phyloP scores from a whole-genome alignment of 30 jellyfish, hydroid and myxozoan species.

The Haliclystus octoradiatus region DNA sequence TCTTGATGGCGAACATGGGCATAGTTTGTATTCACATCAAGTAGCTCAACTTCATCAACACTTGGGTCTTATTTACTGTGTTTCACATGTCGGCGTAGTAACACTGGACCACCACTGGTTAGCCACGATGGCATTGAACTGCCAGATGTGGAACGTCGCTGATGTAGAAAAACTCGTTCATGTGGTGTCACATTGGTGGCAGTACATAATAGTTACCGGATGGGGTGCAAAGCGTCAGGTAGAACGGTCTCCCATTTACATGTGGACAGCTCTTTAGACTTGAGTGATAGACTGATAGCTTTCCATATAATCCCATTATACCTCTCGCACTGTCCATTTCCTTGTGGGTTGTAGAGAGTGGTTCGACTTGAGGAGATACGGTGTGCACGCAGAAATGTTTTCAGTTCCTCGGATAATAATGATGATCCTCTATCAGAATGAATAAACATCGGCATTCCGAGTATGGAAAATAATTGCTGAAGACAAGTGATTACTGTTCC shows the following conservation, averaged over 20 bases:
- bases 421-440: slow-evolving; percentile 23
- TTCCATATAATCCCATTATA: slow-evolving; percentile 46
- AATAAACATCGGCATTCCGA: slow-evolving; percentile 20
- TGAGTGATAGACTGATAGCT: slow-evolving; percentile 31
- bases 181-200: slow-evolving; percentile 70
- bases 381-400: slow-evolving; percentile 6
- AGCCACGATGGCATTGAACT: slow-evolving; percentile 33
- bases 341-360: slow-evolving; percentile 8
- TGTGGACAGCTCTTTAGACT: slow-evolving; percentile 22
- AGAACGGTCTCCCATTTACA: slow-evolving; percentile 37
- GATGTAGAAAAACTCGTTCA: slow-evolving; percentile 47
- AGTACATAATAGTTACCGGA: slow-evolving; percentile 55
- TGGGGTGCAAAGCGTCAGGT: slow-evolving; percentile 61
- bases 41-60: slow-evolving; percentile 24
- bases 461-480: background rate
- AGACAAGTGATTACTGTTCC: slow-evolving; percentile 17
- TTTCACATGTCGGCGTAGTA: slow-evolving; percentile 15
- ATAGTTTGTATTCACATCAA: slow-evolving; percentile 19
- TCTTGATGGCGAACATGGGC: slow-evolving; percentile 23
- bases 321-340: slow-evolving; percentile 13
- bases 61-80: no score
- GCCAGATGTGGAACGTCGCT: slow-evolving; percentile 36
- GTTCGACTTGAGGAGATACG: no score
- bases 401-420: slow-evolving; percentile 9
- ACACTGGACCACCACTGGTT: slow-evolving; percentile 32